These are phyloP conservation scores for Monomorium pharaonis DNA, from an alignment of 1,140 invertebrate species.

Conservation along the genomic window DNA sequence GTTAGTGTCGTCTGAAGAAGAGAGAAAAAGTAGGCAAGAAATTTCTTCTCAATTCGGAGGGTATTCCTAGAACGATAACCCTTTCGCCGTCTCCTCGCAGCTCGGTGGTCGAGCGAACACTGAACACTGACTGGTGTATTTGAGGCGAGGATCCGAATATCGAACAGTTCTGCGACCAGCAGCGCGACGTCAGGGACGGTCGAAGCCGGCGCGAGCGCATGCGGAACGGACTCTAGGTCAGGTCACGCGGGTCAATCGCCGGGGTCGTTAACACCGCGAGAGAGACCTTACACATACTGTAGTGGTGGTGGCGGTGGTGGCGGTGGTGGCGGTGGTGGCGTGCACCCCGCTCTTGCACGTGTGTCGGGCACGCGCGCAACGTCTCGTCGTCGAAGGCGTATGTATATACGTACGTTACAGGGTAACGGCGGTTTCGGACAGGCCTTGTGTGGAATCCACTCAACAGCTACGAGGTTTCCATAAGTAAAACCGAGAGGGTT, in stretches of 20 bases:
- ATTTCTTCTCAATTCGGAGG: background rate
- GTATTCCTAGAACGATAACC: background rate
- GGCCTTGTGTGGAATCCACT: constrained; percentile 18
- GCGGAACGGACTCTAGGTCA: constrained; percentile 77
- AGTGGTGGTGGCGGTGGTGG: background rate
- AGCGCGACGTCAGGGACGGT: constrained; percentile 17
- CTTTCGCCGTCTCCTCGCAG: background rate
- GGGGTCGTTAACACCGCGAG: constrained; percentile 75
- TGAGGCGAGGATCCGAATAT: constrained; percentile 50
- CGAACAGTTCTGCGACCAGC: constrained; percentile 54
- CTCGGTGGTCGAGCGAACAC: constrained; percentile 38
- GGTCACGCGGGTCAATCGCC: constrained; percentile 80
- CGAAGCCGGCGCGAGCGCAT: constrained; percentile 46
- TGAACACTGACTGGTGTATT: constrained; percentile 34
- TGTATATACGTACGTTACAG: background rate
- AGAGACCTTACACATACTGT: constrained; percentile 46
- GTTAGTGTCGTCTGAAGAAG: background rate
- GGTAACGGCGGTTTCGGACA: background rate
- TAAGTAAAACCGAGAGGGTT: background rate
- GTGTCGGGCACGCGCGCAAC: background rate
- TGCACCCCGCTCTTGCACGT: background rate
- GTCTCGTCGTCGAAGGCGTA: background rate
- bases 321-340: background rate
- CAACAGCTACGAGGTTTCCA: background rate
- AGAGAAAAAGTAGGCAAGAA: background rate